Percentiles rank a stretch among this genome's conserved stretches.
Conservation (phyloP, 2,113 vertebrate species). For the Panthera leo region DNA sequence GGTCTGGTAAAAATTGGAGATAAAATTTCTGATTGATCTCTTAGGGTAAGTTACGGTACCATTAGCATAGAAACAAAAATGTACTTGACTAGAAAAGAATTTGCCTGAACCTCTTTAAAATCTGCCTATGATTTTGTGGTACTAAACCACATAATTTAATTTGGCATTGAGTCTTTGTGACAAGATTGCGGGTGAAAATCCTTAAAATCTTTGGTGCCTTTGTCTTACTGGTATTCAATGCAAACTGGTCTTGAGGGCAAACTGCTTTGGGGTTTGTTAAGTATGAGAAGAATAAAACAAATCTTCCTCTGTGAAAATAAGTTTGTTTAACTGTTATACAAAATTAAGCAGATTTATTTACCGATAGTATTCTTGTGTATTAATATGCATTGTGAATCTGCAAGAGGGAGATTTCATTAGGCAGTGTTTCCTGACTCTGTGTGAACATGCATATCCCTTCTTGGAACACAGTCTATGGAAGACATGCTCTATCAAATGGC, state of each 20-base stretch:
- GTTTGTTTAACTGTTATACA: conserved; percentile 43
- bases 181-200: background rate
- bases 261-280: conserved; percentile 16
- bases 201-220: background rate
- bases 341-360: conserved; percentile 53
- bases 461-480: background rate
- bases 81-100: background rate
- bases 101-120: conserved; percentile 1
- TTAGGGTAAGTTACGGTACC: background rate
- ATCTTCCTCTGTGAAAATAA: background rate
- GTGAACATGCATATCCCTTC: background rate
- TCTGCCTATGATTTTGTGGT: background rate
- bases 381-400: conserved; percentile 7
- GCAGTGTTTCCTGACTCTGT: background rate
- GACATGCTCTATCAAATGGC: background rate
- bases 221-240: background rate
- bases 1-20: background rate
- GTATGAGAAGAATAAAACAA: conserved; percentile 10
- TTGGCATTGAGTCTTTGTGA: background rate
- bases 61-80: background rate
- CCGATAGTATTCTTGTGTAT: conserved; percentile 2
- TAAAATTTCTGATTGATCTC: background rate
- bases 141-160: background rate
- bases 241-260: background rate
- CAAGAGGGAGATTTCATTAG: background rate